A percentile compares a stretch with the other conserved stretches of the same genome.
These are phyloP conservation scores for Zaprionus capensis DNA, from an alignment of 1,140 invertebrate species.

Conservation along the genomic window DNA sequence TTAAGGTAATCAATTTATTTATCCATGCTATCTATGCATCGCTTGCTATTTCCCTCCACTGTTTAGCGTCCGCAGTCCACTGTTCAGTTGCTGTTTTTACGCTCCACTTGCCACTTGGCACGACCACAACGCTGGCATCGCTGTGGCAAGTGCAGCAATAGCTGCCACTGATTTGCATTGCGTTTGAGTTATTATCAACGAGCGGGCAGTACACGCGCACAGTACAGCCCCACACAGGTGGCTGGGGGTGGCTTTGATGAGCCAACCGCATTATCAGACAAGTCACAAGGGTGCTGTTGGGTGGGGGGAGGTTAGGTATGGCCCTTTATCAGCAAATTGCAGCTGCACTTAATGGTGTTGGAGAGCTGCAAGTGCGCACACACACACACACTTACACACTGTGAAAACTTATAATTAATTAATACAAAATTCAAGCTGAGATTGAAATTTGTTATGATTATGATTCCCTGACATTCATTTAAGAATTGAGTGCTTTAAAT, in stretches of 20 bases:
- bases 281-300: background rate
- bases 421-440: background rate
- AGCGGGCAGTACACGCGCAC: slow-evolving; percentile 9
- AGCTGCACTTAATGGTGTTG: slow-evolving; percentile 3
- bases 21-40: background rate
- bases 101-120: slow-evolving; percentile 46
- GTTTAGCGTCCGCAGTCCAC: background rate
- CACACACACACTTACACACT: background rate
- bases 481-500: slow-evolving; percentile 5
- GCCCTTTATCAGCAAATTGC: slow-evolving; percentile 58
- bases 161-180: slow-evolving; percentile 52
- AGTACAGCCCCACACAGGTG: background rate
- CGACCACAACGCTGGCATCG: slow-evolving; percentile 54
- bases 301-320: background rate
- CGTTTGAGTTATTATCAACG: slow-evolving; percentile 67
- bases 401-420: background rate
- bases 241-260: slow-evolving; percentile 8
- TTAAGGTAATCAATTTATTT: background rate
- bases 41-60: background rate
- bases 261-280: slow-evolving; percentile 23
- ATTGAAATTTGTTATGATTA: background rate
- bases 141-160: slow-evolving; percentile 38
- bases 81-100: slow-evolving; percentile 51
- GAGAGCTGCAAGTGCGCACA: background rate
- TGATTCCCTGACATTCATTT: background rate